Base-by-base conservation (phyloP, 2,113 vertebrate species). In the Lepidothrix coronata region DNA sequence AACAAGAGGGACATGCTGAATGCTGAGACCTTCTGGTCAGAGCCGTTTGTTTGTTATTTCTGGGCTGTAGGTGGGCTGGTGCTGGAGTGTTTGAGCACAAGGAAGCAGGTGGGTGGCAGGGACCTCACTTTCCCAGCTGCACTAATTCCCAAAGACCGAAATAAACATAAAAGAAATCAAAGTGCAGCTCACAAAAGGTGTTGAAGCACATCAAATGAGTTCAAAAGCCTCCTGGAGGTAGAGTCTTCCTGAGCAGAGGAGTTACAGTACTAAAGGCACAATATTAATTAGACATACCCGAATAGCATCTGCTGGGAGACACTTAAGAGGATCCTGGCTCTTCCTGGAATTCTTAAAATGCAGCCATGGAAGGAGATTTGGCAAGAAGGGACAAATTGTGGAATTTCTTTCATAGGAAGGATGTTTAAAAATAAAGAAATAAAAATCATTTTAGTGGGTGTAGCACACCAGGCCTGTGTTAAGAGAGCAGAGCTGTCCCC, bases 21-120 rank as follows among this genome's bases (percentile, higher is more conserved):
- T 78, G 62, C 61, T 35, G 66, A 89, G 89, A 65, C 77, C 58
- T 88, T 94, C 88, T 95, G 66, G 76, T 76, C 93, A 94, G 88
- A 87, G 85, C 70, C 55, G 66, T 95, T 82, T 88, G 89, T 74
- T 90, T 95, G 72, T 96, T 91, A 46, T 91, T 95, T 88, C 66
- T 94, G 80, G 68, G 55, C 89, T 71, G 62, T 73, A 88, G 92
- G 95, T 87, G 86, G 92, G 96, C 61, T 91, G 85, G 46, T 63
- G 37, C 68, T 8, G 41, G 31, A 89, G 61, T 15, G 0, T n/a
- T 59, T 14, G 52, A 83, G 80, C 86, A 73, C 17, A 2, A 78
- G 83, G 85, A 93, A 84, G 92, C 44, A 74, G 65, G 80, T 94
- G 80, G 93, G 83, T 75, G 91, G 65, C 54, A 79, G 54, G 49